Evolutionary conservation across 2,113 vertebrate species (phyloP).

Genomic region (Engraulis encrasicolus): DNA sequence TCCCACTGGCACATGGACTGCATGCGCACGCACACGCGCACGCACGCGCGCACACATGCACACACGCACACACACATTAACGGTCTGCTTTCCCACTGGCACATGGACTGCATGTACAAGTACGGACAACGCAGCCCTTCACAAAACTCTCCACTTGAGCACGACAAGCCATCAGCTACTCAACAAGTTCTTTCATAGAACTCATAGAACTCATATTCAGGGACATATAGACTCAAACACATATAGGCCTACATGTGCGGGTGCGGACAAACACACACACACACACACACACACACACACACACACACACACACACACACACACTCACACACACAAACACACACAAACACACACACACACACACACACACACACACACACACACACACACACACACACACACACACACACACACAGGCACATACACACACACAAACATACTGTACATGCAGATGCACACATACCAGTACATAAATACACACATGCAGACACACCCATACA

Average conservation of each 20-base stretch:
- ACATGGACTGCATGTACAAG: background rate
- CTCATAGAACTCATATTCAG: too few relatives aligned
- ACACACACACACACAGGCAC: constrained; percentile 4
- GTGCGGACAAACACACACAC: too few relatives aligned
- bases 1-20: too few relatives aligned
- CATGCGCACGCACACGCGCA: background rate
- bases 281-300: background rate
- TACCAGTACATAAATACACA: too few relatives aligned
- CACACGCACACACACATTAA: background rate
- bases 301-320: background rate
- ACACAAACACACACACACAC: too few relatives aligned
- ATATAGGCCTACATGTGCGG: background rate
- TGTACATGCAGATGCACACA: too few relatives aligned
- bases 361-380: too few relatives aligned
- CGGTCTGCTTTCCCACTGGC: background rate
- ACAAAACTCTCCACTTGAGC: constrained; percentile 6
- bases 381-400: constrained; percentile 3
- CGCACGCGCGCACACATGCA: constrained; percentile 8
- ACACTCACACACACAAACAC: too few relatives aligned
- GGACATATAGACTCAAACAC: background rate
- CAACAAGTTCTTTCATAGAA: background rate
- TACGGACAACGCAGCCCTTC: background rate
- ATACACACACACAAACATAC: constrained; percentile 26
- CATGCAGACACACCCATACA: too few relatives aligned
- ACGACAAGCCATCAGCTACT: background rate